Conservation (phyloP, 2,888 invertebrate genomes). For the Ptychoptera albimana region DNA sequence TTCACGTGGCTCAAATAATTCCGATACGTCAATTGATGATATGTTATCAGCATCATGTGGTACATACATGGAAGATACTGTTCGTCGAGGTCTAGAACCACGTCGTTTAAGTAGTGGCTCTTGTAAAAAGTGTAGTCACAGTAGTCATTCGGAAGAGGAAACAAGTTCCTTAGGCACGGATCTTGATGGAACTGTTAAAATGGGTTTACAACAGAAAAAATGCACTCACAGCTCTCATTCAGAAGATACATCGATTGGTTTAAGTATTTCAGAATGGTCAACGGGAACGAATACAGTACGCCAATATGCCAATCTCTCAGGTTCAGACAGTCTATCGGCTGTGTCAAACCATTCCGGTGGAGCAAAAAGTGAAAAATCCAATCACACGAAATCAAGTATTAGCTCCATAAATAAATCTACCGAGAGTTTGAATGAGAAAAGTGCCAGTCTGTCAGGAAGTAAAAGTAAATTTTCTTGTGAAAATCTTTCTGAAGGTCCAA, state of each 20-base stretch:
- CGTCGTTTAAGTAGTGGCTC: conserved; percentile 36
- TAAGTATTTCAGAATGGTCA: conserved; percentile 78
- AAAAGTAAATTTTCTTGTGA: conserved; percentile 29
- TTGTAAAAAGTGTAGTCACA: conserved; percentile 47
- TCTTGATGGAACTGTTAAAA: conserved; percentile 65
- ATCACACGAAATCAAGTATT: conserved; percentile 37
- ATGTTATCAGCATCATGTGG: conserved; percentile 34
- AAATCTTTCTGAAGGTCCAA: conserved; percentile 29
- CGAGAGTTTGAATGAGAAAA: conserved; percentile 31
- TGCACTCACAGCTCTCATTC: conserved; percentile 73
- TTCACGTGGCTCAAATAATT: conserved; percentile 40
- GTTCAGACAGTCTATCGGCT: conserved; percentile 42
- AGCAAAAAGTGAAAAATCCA: conserved; percentile 42
- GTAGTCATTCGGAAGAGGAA: conserved; percentile 58
- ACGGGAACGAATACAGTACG: conserved; percentile 74
- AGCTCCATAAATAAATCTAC: conserved; percentile 43
- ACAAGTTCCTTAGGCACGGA: conserved; percentile 64
- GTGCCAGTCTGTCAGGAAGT: conserved; percentile 25
- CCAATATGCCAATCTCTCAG: conserved; percentile 60
- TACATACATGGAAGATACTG: conserved; percentile 41
- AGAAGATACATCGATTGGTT: conserved; percentile 71
- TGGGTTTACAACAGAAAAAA: conserved; percentile 62
- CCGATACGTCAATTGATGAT: conserved; percentile 47
- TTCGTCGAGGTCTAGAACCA: conserved; percentile 28
- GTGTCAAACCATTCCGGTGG: conserved; percentile 40